Conservation (phyloP, 2,888 invertebrate genomes). For the Argyra leucocephala region DNA sequence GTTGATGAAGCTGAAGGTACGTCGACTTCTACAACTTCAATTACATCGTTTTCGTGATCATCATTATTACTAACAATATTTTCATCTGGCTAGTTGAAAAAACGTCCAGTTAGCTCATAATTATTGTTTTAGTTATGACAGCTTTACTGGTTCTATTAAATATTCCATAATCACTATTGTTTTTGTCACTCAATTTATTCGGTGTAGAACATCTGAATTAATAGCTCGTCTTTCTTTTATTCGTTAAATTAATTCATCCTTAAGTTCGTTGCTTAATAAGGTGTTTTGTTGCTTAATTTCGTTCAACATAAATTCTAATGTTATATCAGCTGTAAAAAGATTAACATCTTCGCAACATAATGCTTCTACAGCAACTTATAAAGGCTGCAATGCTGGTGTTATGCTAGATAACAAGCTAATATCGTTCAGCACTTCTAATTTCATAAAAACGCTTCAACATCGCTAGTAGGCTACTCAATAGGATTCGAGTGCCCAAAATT, state of each 20-base stretch:
- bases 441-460: no score
- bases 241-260: conserved; percentile 10
- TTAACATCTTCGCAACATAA: no score
- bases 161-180: not conserved
- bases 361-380: conserved; percentile 10
- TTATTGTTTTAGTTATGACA: not conserved
- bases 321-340: conserved; percentile 8
- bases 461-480: no score
- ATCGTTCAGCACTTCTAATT: no score
- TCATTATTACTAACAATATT: not conserved
- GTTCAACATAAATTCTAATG: conserved; percentile 9
- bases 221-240: conserved; percentile 14
- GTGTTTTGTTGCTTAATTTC: conserved; percentile 13
- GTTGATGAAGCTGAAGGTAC: no score
- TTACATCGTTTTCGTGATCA: not conserved
- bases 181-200: not conserved
- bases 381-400: not conserved
- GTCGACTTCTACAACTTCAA: not conserved
- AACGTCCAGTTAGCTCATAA: not conserved
- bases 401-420: not conserved
- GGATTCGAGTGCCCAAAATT: conserved; percentile 20
- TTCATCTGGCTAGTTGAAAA: not conserved
- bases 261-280: conserved; percentile 13
- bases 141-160: not conserved
- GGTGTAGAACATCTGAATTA: conserved; percentile 13